A percentile compares a stretch with the other conserved stretches of the same genome.
These are phyloP conservation scores for Kuschelorhynchus macadamiae DNA, from an alignment of 2,888 invertebrate genomes.

Conservation along the genomic window DNA sequence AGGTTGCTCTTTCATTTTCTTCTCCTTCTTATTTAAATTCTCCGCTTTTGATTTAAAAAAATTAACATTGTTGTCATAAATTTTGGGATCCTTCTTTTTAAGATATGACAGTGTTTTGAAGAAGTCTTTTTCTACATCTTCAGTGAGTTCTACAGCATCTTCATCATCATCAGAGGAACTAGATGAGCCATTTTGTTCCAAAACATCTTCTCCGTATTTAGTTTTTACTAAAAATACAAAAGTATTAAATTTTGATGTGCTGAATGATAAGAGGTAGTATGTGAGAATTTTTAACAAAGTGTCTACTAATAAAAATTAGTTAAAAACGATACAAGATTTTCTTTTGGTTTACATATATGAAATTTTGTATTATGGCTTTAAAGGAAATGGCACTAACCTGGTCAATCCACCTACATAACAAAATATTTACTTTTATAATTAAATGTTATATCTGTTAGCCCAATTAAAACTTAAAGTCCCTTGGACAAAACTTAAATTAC, in stretches of 20 bases:
- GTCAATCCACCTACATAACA: too few species aligned
- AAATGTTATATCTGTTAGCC: too few species aligned
- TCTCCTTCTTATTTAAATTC: constrained; percentile 38
- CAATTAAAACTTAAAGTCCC: too few species aligned
- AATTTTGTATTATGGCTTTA: too few species aligned
- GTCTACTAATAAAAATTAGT: too few species aligned
- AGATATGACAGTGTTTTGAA: constrained; percentile 87
- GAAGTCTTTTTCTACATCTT: constrained; percentile 87
- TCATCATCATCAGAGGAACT: constrained; percentile 76
- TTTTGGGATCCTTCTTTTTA: constrained; percentile 90
- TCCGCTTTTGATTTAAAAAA: constrained; percentile 73
- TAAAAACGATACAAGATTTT: too few species aligned
- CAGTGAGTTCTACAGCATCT: constrained; percentile 73
- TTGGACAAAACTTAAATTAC: too few species aligned
- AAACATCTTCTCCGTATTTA: constrained; percentile 77
- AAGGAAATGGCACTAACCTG: too few species aligned
- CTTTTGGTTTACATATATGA: too few species aligned
- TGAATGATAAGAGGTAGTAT: not conserved
- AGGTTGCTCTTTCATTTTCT: constrained; percentile 71
- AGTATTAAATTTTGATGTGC: not conserved
- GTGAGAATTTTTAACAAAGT: too few species aligned
- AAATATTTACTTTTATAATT: too few species aligned
- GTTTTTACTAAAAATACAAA: constrained; percentile 75
- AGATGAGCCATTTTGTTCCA: constrained; percentile 66
- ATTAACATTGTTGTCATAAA: constrained; percentile 83